Conservation (phyloP, 2,797 vertebrate genomes). For the Sternotherus odoratus region DNA sequence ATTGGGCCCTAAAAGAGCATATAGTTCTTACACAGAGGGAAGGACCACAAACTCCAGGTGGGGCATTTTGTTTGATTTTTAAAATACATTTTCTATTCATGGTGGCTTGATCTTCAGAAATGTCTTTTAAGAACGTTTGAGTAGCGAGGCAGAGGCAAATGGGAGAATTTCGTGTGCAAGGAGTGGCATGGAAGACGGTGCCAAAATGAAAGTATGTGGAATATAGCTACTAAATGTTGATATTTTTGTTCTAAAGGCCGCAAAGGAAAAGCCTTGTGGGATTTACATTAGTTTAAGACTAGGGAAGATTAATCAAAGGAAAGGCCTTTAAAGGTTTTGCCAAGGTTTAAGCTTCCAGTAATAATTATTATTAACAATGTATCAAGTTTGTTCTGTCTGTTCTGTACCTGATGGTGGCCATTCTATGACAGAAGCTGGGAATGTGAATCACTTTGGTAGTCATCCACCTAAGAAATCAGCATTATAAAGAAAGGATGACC, state of each 20-base stretch:
- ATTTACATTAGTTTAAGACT: not conserved
- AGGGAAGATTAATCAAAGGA: not conserved
- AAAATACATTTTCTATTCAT: not conserved
- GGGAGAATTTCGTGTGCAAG: not conserved
- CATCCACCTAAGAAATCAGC: not conserved
- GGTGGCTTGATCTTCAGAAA: not conserved
- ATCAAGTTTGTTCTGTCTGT: not conserved
- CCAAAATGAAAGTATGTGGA: not conserved
- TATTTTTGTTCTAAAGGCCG: not conserved
- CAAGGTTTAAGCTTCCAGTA: not conserved
- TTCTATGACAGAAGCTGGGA: rapidly evolving
- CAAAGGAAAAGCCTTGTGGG: not conserved
- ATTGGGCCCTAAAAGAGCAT: not conserved
- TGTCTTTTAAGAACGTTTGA: not conserved
- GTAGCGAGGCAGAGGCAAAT: not conserved
- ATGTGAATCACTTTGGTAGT: not conserved
- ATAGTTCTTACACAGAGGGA: not conserved
- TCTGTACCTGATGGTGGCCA: not conserved
- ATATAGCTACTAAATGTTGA: not conserved
- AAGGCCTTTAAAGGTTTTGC: not conserved
- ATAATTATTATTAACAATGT: not conserved
- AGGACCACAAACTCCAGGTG: not conserved
- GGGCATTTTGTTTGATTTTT: not conserved
- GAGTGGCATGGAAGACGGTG: not conserved
- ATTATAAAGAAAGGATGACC: not conserved